Percentiles rank a stretch among this genome's conserved stretches.
Evolutionary conservation across 2,888 invertebrate genomes (phyloP).

Genomic region (Osmoderma eremita): DNA sequence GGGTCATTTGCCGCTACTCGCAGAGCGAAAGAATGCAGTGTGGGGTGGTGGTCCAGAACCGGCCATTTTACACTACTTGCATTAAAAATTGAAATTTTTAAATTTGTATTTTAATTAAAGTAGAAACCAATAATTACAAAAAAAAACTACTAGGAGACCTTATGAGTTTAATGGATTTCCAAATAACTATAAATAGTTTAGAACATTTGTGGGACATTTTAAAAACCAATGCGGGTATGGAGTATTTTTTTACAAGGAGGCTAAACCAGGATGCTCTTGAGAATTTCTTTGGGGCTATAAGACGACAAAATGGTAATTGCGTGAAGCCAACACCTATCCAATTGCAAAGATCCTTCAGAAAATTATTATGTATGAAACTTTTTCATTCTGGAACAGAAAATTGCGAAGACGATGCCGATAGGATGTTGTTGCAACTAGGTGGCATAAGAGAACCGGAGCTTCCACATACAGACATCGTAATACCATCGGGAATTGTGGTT

Average conservation of each 20-base stretch:
- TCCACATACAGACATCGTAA: not conserved
- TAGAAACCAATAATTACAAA: too few relatives aligned
- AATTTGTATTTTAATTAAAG: too few relatives aligned
- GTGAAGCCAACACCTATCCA: slow-evolving; percentile 43
- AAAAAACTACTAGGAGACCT: too few relatives aligned
- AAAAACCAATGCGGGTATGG: slow-evolving; percentile 36
- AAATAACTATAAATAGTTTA: slow-evolving; percentile 46
- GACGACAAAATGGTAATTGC: slow-evolving; percentile 42
- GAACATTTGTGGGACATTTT: slow-evolving; percentile 46
- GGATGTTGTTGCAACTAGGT: slow-evolving; percentile 7
- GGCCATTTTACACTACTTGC: too few relatives aligned
- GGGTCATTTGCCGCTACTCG: too few relatives aligned
- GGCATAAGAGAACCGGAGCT: not conserved
- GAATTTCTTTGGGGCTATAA: slow-evolving; percentile 46
- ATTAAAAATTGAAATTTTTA: too few relatives aligned
- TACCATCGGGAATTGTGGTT: too few relatives aligned
- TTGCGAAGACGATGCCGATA: slow-evolving; percentile 40
- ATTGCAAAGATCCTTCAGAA: slow-evolving; percentile 36
- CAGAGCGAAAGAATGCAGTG: slow-evolving; percentile 26
- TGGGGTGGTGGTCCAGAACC: too few relatives aligned
- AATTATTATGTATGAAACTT: slow-evolving; percentile 24
- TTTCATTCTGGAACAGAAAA: slow-evolving; percentile 41
- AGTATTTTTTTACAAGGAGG: slow-evolving; percentile 47
- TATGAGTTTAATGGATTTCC: too few relatives aligned
- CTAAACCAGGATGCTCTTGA: slow-evolving; percentile 50